These are phyloP conservation scores for Etheostoma spectabile DNA, from an alignment of 2,113 vertebrate species.

Conservation along the genomic window DNA sequence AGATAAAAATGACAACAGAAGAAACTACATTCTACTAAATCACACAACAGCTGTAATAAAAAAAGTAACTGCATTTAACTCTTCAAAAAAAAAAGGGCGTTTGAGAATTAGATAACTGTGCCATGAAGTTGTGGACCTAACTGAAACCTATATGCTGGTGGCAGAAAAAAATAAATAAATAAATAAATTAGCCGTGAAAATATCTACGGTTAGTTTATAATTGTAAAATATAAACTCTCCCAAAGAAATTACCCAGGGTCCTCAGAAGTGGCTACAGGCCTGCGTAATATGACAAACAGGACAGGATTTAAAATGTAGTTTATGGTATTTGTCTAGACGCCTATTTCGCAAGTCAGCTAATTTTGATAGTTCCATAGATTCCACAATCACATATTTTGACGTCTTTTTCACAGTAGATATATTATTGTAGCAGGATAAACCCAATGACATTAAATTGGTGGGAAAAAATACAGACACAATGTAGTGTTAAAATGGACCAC, in stretches of 20 bases:
- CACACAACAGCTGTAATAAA: background rate
- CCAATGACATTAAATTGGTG: background rate
- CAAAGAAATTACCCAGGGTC: no score
- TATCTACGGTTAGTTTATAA: background rate
- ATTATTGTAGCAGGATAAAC: background rate
- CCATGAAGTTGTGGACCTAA: background rate
- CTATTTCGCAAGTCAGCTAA: background rate
- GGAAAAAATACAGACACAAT: background rate
- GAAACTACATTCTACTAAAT: background rate
- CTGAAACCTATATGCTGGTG: background rate
- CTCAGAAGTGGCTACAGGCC: background rate
- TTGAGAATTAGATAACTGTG: background rate
- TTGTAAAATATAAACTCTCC: background rate
- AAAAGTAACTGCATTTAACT: background rate
- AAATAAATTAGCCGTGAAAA: background rate
- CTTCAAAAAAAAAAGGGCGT: background rate
- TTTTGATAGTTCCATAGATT: no score
- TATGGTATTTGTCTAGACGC: no score
- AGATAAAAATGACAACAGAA: constrained; percentile 49
- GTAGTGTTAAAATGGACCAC: constrained; percentile 80
- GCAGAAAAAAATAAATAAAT: background rate
- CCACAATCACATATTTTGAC: no score
- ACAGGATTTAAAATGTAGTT: background rate
- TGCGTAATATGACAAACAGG: background rate
- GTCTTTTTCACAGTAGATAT: background rate